phyloP scores from a whole-genome alignment of 2,113 vertebrate genomes.

The Dromas ardeola region DNA sequence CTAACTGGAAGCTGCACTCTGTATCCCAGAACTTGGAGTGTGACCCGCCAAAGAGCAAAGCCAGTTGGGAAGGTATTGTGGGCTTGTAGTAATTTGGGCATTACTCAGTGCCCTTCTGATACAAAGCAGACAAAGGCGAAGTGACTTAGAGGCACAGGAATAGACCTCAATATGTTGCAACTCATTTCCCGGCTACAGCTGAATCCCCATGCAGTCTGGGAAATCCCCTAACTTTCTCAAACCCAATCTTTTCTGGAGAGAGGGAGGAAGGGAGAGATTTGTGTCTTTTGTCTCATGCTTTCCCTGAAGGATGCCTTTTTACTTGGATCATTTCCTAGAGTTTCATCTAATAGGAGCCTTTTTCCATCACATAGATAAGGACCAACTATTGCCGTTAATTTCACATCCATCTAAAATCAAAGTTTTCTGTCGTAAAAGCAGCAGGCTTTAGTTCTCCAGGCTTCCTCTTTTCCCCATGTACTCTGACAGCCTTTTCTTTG shows the following conservation, averaged over 20 bases:
- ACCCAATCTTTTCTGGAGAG: background rate
- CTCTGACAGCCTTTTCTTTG: background rate
- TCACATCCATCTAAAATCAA: background rate
- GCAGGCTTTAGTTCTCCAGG: background rate
- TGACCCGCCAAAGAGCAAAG: background rate
- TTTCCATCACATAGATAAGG: background rate
- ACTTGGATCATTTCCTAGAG: background rate
- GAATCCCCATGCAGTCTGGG: background rate
- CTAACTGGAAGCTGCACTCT: background rate
- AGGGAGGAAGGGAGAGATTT: background rate
- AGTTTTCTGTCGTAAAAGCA: background rate
- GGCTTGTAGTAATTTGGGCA: background rate
- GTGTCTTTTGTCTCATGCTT: background rate
- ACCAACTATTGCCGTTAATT: background rate
- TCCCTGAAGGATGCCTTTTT: background rate
- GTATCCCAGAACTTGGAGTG: background rate
- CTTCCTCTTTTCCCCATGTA: background rate
- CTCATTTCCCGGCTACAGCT: background rate
- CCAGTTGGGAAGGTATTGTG: background rate
- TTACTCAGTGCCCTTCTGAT: background rate
- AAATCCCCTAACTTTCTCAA: background rate
- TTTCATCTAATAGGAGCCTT: background rate
- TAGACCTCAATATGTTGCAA: background rate
- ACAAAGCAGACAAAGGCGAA: background rate
- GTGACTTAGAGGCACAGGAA: background rate